phyloP scores from a whole-genome alignment of 2,797 vertebrate genomes.

The Peromyscus aztecus region DNA sequence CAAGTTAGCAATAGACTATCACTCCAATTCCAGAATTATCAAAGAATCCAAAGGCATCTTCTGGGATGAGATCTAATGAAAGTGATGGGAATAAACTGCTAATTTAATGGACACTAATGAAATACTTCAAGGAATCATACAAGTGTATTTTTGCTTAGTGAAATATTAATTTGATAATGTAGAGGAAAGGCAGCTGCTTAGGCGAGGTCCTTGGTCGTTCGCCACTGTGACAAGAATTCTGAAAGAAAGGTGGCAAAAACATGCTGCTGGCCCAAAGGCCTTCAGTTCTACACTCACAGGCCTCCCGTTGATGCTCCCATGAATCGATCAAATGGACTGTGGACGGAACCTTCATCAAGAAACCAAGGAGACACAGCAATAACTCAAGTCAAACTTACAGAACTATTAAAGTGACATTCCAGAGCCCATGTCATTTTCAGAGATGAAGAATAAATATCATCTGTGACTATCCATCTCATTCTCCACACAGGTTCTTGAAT shows the following conservation, averaged over 20 bases:
- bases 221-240: background rate
- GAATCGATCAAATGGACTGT: background rate
- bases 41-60: conserved; percentile 25
- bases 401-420: background rate
- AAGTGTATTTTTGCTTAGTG: background rate
- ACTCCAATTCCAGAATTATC: background rate
- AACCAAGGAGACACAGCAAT: background rate
- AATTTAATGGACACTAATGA: background rate
- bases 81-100: background rate
- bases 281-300: background rate
- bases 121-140: background rate
- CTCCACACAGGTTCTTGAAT: background rate
- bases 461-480: background rate
- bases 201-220: background rate
- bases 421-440: background rate
- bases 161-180: conserved; percentile 18
- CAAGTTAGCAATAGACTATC: background rate
- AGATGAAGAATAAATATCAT: background rate
- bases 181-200: background rate
- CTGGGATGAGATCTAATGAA: background rate
- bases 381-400: background rate
- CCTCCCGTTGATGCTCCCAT: background rate
- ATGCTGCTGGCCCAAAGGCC: background rate
- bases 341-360: background rate
- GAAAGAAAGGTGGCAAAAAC: background rate